A percentile compares a stretch with the other conserved stretches of the same genome.
Conservation (phyloP, 2,888 invertebrate species). For the Netelia virgata region DNA sequence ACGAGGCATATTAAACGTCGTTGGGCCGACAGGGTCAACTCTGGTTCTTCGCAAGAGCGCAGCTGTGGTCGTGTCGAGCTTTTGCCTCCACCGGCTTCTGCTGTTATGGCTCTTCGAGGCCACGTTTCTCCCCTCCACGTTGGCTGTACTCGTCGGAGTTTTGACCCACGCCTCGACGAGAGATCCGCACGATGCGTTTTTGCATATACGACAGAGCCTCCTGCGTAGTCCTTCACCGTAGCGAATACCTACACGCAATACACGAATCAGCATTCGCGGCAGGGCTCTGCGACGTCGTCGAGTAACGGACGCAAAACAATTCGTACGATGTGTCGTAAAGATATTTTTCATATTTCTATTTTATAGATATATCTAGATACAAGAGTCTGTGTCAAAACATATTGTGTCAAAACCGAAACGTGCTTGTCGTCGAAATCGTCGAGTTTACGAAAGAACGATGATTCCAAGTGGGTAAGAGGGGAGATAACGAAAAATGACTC, state of each 20-base stretch:
- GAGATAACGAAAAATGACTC: too few relatives aligned
- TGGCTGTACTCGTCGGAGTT: not conserved
- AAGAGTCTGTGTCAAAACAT: too few relatives aligned
- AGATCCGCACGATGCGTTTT: conserved; percentile 11
- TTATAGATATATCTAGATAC: too few relatives aligned
- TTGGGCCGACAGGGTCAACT: conserved; percentile 45
- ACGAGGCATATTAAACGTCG: conserved; percentile 48
- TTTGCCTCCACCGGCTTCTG: not conserved
- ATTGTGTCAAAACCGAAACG: too few relatives aligned
- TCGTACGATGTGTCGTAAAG: too few relatives aligned
- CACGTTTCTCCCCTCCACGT: not conserved
- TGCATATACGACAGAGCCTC: conserved; percentile 18
- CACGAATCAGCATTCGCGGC: too few relatives aligned
- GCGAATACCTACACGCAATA: not conserved
- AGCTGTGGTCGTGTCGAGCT: conserved; percentile 1
- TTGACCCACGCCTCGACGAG: conserved; percentile 33
- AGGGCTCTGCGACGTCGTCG: too few relatives aligned
- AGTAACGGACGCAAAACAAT: too few relatives aligned
- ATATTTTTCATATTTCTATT: too few relatives aligned
- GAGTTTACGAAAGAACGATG: too few relatives aligned
- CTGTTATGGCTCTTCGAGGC: conserved; percentile 19
- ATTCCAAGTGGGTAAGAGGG: too few relatives aligned
- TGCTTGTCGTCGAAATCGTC: too few relatives aligned
- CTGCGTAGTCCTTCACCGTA: not conserved
- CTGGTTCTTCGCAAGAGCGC: conserved; percentile 27